Evolutionary conservation across 1,140 invertebrate species (phyloP).

Genomic region (Drosophila ercepeae): DNA sequence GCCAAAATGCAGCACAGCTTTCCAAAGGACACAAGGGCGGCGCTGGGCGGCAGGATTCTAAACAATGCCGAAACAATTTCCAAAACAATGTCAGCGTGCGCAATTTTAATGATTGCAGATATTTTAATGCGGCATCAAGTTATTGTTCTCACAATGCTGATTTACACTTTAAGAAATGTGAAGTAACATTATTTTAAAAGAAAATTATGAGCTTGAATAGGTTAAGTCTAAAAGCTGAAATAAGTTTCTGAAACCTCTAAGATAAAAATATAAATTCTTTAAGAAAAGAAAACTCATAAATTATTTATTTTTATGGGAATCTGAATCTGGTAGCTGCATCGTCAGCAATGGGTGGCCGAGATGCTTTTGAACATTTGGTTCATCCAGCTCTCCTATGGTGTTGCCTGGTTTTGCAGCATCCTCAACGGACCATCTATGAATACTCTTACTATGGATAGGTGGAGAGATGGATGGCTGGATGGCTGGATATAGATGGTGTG

Average conservation of each 20-base stretch:
- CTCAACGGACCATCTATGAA: not conserved
- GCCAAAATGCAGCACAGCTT: constrained; percentile 39
- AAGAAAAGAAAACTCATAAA: not conserved
- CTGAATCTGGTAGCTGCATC: constrained; percentile 22
- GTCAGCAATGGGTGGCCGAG: constrained; percentile 42
- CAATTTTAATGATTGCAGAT: constrained; percentile 82
- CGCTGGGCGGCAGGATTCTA: constrained; percentile 32
- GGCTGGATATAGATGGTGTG: not conserved
- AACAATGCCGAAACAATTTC: constrained; percentile 63
- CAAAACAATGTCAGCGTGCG: constrained; percentile 77
- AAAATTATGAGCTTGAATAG: not conserved
- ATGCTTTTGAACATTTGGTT: constrained; percentile 31
- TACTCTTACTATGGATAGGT: not conserved
- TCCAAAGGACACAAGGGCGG: not conserved
- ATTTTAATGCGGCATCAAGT: constrained; percentile 77
- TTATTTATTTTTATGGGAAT: not conserved
- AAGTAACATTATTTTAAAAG: not conserved
- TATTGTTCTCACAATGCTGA: constrained; percentile 68
- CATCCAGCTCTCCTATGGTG: constrained; percentile 18
- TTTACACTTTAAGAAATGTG: constrained; percentile 17
- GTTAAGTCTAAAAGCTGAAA: not conserved
- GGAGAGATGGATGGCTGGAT: not conserved
- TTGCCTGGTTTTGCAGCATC: constrained; percentile 30
- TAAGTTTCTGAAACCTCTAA: not conserved
- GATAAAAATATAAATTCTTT: not conserved